Evolutionary conservation across 2,888 invertebrate species (phyloP).

Genomic region (Oithona nana): DNA sequence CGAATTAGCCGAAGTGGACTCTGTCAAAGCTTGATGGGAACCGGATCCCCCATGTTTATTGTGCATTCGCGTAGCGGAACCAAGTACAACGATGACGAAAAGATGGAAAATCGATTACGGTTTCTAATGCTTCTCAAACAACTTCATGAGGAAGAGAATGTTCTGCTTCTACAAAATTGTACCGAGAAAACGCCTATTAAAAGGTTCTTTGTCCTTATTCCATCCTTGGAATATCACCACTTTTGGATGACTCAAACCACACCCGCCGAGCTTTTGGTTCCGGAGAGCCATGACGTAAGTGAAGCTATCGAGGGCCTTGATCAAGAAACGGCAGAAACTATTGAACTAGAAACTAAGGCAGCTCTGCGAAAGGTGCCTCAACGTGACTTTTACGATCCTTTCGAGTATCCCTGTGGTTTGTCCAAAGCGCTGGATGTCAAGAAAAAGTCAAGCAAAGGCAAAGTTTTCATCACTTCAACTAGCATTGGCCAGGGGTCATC

Average conservation of each 20-base stretch:
- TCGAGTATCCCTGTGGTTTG: neutral
- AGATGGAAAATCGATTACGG: neutral
- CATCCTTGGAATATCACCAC: neutral
- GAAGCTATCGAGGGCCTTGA: neutral
- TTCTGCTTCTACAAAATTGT: neutral
- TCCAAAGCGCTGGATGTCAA: neutral
- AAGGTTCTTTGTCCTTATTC: neutral
- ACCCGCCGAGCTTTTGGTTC: neutral
- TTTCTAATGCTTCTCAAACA: neutral
- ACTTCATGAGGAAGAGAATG: neutral
- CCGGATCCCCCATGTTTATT: neutral
- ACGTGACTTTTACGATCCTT: neutral
- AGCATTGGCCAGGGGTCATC: no score
- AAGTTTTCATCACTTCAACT: no score
- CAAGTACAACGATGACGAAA: neutral
- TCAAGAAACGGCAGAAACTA: neutral
- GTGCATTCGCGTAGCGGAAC: neutral
- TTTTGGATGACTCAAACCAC: neutral
- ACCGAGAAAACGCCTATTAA: neutral
- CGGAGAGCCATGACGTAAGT: neutral
- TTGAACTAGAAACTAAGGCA: neutral
- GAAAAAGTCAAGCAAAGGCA: no score
- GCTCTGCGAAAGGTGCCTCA: neutral
- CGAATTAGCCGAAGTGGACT: neutral
- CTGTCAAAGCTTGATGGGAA: neutral